Percentiles rank a stretch among this genome's conserved stretches.
Evolutionary conservation across 2,888 invertebrate species (phyloP).

Genomic region (Boloria selene): DNA sequence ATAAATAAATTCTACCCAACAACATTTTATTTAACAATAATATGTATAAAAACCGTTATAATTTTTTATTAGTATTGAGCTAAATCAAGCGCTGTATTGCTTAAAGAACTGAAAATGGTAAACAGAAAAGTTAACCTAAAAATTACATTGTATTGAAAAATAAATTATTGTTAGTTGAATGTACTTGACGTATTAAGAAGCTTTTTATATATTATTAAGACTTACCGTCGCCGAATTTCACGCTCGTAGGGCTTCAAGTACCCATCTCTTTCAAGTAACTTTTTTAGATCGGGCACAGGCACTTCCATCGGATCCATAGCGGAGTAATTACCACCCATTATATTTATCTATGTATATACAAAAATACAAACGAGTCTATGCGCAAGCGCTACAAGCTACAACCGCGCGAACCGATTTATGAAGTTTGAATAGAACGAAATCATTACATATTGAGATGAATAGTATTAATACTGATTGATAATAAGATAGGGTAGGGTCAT

Average conservation of each 20-base stretch:
- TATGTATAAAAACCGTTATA: no score
- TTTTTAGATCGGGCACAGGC: conserved; percentile 90
- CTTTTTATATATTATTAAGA: conserved; percentile 22
- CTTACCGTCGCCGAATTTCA: conserved; percentile 95
- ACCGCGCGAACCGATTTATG: conserved; percentile 68
- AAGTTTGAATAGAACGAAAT: conserved; percentile 61
- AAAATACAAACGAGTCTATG: conserved; percentile 45
- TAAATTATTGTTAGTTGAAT: neutral
- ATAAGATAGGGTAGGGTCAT: conserved; percentile 43
- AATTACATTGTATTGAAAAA: conserved; percentile 20
- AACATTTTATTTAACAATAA: no score
- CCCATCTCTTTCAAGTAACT: conserved; percentile 90
- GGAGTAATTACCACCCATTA: conserved; percentile 89
- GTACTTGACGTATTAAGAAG: neutral
- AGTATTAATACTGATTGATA: conserved; percentile 38
- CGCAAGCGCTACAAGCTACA: conserved; percentile 66
- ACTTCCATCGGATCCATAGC: conserved; percentile 89
- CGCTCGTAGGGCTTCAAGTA: conserved; percentile 92
- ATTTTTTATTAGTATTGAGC: neutral
- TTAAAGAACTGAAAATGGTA: conserved; percentile 53
- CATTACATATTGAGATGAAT: conserved; percentile 36
- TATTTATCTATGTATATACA: conserved; percentile 49
- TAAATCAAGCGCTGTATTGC: conserved; percentile 55
- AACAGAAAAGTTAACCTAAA: conserved; percentile 65
- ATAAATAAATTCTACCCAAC: no score